Evolutionary conservation across 2,113 vertebrate genomes (phyloP).

Genomic region (Psittacus erithacus): DNA sequence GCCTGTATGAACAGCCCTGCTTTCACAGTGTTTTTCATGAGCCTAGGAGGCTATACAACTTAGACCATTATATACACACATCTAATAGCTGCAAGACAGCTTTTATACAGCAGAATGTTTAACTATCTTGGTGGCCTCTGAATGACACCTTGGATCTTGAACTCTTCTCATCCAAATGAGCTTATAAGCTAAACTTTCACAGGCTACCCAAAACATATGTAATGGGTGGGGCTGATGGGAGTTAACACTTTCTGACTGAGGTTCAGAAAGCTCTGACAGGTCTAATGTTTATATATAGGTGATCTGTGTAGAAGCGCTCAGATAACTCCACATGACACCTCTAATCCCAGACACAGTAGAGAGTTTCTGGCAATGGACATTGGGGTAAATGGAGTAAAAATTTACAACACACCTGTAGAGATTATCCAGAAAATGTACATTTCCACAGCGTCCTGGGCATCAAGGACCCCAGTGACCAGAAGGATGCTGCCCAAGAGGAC

Average conservation of each 20-base stretch:
- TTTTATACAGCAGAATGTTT: neutral
- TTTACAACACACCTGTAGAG: neutral
- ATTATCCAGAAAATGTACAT: neutral
- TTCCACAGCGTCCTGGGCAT: neutral
- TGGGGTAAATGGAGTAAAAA: neutral
- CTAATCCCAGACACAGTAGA: neutral
- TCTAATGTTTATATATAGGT: neutral
- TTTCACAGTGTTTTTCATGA: neutral
- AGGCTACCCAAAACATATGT: neutral
- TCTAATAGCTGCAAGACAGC: neutral
- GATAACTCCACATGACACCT: neutral
- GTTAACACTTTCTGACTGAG: neutral
- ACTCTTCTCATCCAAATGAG: neutral
- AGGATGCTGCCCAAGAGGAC: neutral
- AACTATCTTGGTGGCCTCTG: neutral
- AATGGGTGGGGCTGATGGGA: neutral
- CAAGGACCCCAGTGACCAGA: neutral
- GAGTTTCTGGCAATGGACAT: neutral
- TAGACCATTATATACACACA: neutral
- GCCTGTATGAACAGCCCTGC: neutral
- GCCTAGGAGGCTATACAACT: neutral
- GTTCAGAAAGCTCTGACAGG: neutral
- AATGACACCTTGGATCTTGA: neutral
- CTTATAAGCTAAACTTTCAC: neutral
- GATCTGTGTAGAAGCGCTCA: neutral